These are phyloP conservation scores for Diorhabda sublineata DNA, from an alignment of 1,140 invertebrate genomes.

Conservation along the genomic window DNA sequence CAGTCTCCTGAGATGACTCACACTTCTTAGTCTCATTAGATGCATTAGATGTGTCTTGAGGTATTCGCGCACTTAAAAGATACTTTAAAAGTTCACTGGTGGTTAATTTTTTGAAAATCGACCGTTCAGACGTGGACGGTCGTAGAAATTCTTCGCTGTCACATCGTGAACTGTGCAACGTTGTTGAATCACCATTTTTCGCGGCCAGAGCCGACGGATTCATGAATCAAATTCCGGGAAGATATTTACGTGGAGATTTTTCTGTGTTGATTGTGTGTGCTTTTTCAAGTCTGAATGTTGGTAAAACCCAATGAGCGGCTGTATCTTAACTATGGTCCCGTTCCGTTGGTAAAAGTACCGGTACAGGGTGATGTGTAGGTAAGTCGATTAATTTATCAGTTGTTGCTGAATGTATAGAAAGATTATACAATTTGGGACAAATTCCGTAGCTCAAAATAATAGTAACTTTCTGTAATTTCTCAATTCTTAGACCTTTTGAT, in stretches of 20 bases:
- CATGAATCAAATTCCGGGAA: slow-evolving; percentile 27
- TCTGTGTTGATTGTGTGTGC: slow-evolving; percentile 11
- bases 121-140: slow-evolving; percentile 12
- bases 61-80: slow-evolving; percentile 18
- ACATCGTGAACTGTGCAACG: slow-evolving; percentile 6
- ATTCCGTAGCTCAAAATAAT: too few species aligned
- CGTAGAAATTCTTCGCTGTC: slow-evolving; percentile 7
- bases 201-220: slow-evolving; percentile 27
- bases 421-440: too few species aligned
- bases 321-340: not conserved
- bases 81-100: slow-evolving; percentile 29
- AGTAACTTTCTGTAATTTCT: too few species aligned
- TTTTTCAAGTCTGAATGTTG: slow-evolving; percentile 18
- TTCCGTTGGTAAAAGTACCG: too few species aligned
- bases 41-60: slow-evolving; percentile 16
- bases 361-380: too few species aligned
- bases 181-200: slow-evolving; percentile 29
- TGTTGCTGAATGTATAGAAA: too few species aligned
- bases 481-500: too few species aligned
- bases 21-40: slow-evolving; percentile 10
- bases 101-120: slow-evolving; percentile 24
- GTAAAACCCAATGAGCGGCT: slow-evolving; percentile 20
- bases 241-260: slow-evolving; percentile 19
- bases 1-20: slow-evolving; percentile 23
- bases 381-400: too few species aligned